A percentile compares a stretch with the other conserved stretches of the same genome.
These are phyloP conservation scores for Bradypodion pumilum DNA, from an alignment of 2,797 vertebrate genomes.

Conservation along the genomic window DNA sequence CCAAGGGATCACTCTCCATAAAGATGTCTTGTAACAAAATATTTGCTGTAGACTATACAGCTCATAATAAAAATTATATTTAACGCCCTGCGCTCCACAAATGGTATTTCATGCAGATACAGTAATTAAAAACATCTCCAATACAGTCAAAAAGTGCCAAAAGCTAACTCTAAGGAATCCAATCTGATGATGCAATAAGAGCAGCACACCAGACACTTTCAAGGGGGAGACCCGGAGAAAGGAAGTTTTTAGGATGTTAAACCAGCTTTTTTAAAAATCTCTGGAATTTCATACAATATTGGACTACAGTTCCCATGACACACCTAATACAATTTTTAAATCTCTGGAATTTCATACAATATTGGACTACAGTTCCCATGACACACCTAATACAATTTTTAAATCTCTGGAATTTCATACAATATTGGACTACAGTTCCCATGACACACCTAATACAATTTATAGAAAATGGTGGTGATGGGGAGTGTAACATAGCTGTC, in stretches of 20 bases:
- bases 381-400: background rate
- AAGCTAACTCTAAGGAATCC: background rate
- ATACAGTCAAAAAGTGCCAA: background rate
- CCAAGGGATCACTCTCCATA: constrained; percentile 70
- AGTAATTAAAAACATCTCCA: constrained; percentile 19
- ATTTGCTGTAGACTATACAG: constrained; percentile 55
- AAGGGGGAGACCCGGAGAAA: background rate
- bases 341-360: background rate
- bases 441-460: background rate
- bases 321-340: background rate
- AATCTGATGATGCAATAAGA: constrained; percentile 5
- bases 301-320: background rate
- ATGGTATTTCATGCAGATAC: background rate
- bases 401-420: too few species aligned
- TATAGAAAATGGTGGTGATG: background rate
- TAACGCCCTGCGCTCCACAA: background rate
- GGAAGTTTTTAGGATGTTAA: background rate
- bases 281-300: background rate
- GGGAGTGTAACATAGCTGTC: too few species aligned
- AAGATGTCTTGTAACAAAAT: constrained; percentile 59
- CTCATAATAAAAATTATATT: constrained; percentile 49
- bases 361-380: background rate
- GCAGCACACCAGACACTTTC: background rate
- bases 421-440: background rate
- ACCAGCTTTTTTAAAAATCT: background rate